Percentiles rank a stretch among this genome's conserved stretches.
Conservation (phyloP, 2,797 vertebrate genomes). For the Megaceryle alcyon region DNA sequence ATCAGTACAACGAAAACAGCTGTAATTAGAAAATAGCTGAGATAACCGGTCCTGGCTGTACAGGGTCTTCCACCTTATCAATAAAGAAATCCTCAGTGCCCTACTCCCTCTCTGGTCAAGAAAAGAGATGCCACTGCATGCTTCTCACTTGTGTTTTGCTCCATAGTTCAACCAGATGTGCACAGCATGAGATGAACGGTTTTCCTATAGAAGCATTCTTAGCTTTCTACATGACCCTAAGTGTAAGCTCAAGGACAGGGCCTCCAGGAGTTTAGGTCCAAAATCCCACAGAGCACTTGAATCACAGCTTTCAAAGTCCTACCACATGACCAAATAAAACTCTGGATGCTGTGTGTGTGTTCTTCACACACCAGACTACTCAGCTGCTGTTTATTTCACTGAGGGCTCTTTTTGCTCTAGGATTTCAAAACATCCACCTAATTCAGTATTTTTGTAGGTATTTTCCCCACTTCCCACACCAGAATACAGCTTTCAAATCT, state of each 20-base stretch:
- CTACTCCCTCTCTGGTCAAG: not conserved
- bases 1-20: not conserved
- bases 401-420: not conserved
- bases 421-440: not conserved
- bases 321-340: not conserved
- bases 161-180: not conserved
- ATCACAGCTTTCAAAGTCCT: not conserved
- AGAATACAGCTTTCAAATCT: not conserved
- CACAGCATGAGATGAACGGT: accelerated
- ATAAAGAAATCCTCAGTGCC: not conserved
- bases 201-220: not conserved
- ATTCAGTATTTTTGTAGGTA: not conserved
- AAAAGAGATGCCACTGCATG: not conserved
- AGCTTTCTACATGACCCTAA: accelerated
- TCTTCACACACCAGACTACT: not conserved
- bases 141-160: not conserved
- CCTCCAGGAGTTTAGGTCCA: not conserved
- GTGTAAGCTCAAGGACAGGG: not conserved
- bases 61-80: not conserved
- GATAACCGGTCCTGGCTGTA: not conserved
- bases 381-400: not conserved
- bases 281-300: not conserved
- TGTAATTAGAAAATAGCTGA: not conserved
- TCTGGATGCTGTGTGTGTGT: not conserved
- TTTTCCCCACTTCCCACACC: not conserved